Base-by-base conservation (phyloP, 2,797 vertebrate genomes). In the Pangasius mekongensis region DNA sequence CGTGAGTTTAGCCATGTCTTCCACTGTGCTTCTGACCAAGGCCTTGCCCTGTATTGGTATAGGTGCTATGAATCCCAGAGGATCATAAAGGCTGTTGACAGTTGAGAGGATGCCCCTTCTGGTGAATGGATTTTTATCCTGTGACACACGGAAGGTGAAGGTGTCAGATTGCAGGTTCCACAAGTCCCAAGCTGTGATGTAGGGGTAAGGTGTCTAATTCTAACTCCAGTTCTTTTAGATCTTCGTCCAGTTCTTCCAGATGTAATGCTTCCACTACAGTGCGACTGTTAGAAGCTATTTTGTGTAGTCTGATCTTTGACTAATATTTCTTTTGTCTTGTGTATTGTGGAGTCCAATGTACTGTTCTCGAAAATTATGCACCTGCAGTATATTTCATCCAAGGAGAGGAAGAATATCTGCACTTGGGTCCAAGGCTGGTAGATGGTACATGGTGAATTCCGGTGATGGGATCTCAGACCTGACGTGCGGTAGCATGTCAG, bases 391-490 rank as follows among this genome's bases (percentile, higher is more conserved):
- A 43, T 86, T 60, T 24, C 39, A 3, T 1, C 74, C 73, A 1
- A 86, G 58, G 16, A 86, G 43, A 3, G 64, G 1, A 0, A 77
- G 64, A 20, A 13, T 87, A 43, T 4, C 85, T 43, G 3, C 90
- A 33, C 5, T 11, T 30, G 83, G 43, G 3, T 36, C 36, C 36
- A 36, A 36, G 36, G 43, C 1, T 67, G 62, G 62, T 5, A 10
- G 7, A 18, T 84, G 69, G 8, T 89, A 36, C 71, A 6, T 71
- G 1, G 82, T 20, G 0, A 74, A 27, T 20, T 90, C 86, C 36
- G 80, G 89, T 0, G 49, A 76, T 9, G 54, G 69, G 39, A 91
- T 92, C 43, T 91, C 88, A 1, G 88, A 87, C 47, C 64, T 90
- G 24, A 86, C 77, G 52, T 86, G 83, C 18, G 89, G 78, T 1